Percentiles rank a stretch among this genome's conserved stretches.
Conservation (phyloP, 2,113 vertebrate species). For the Pedetes capensis region DNA sequence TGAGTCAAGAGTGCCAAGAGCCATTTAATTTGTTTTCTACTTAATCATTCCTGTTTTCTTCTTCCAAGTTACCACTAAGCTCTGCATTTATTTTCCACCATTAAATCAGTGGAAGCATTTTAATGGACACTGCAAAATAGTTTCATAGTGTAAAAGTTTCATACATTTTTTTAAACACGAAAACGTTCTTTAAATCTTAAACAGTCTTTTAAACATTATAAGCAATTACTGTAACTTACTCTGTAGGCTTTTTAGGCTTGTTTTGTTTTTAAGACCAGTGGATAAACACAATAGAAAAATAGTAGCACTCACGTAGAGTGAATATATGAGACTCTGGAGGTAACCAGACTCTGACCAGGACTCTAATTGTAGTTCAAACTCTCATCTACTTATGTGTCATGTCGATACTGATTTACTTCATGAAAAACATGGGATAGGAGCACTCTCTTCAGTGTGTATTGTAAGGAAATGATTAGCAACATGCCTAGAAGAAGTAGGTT, state of each 20-base stretch:
- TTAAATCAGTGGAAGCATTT: neutral
- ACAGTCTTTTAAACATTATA: neutral
- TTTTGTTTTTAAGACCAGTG: neutral
- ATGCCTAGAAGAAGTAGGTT: neutral
- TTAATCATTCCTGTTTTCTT: neutral
- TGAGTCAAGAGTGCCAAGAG: neutral
- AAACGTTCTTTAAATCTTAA: neutral
- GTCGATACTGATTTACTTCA: neutral
- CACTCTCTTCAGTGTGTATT: neutral
- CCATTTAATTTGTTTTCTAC: neutral
- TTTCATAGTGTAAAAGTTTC: neutral
- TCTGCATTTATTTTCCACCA: neutral
- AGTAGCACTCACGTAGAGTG: neutral
- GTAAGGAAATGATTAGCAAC: neutral
- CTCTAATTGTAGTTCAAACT: neutral
- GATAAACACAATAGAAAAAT: neutral
- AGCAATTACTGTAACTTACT: neutral
- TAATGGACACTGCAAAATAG: neutral
- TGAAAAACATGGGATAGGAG: neutral
- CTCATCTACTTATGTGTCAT: neutral
- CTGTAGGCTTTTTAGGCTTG: neutral
- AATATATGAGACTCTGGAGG: neutral
- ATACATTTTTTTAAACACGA: neutral
- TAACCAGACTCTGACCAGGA: neutral
- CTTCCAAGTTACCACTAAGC: neutral